Percentiles rank a stretch among this genome's conserved stretches.
Evolutionary conservation across 2,888 invertebrate species (phyloP).

Genomic region (Eristalis arbustorum): DNA sequence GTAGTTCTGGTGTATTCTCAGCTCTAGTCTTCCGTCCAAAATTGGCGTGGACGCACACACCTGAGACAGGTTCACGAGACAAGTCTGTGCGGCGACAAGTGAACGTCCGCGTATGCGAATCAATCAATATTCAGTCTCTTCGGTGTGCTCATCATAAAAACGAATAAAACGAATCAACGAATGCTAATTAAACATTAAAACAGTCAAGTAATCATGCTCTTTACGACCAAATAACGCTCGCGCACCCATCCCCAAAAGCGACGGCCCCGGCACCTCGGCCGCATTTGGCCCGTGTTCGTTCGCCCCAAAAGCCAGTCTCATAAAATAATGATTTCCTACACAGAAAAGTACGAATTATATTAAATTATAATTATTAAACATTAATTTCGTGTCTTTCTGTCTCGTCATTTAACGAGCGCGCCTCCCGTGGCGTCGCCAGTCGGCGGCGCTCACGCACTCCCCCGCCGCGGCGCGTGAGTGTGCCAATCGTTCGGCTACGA

Average conservation of each 20-base stretch:
- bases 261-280: slow-evolving; percentile 21
- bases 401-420: slow-evolving; percentile 11
- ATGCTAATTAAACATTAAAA: slow-evolving; percentile 49
- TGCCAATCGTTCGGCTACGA: background rate
- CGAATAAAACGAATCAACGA: slow-evolving; percentile 34
- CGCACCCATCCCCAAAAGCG: slow-evolving; percentile 32
- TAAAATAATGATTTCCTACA: slow-evolving; percentile 56
- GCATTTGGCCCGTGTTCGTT: background rate
- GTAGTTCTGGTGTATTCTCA: background rate
- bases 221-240: slow-evolving; percentile 41
- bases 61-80: background rate
- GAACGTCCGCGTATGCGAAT: slow-evolving; percentile 22
- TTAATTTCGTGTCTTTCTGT: background rate
- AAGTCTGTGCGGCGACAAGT: background rate
- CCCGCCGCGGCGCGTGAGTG: background rate
- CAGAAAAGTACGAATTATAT: slow-evolving; percentile 46
- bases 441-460: background rate
- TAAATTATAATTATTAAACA: slow-evolving; percentile 52
- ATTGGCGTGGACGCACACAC: background rate
- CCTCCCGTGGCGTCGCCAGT: background rate
- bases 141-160: slow-evolving; percentile 23
- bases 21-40: background rate
- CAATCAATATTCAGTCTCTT: slow-evolving; percentile 31
- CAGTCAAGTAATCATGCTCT: slow-evolving; percentile 44
- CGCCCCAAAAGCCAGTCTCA: slow-evolving; percentile 30